Base-by-base conservation (phyloP, 1,140 invertebrate genomes). In the Bombyx mandarina region DNA sequence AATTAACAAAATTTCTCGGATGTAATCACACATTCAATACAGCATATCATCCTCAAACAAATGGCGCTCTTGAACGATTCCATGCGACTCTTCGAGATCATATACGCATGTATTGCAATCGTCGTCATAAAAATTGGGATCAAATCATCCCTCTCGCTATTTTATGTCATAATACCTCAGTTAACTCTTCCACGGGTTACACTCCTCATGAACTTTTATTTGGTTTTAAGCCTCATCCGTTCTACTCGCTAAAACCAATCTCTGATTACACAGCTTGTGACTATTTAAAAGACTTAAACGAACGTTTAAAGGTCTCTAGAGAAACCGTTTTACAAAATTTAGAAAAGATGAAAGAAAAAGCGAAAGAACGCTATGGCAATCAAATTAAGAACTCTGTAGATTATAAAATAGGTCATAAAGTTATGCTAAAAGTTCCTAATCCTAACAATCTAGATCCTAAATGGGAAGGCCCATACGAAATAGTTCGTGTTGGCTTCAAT, bases 121-220 rank as follows among this genome's bases (percentile, higher is more conserved):
- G 63, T 8, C 60, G 73, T 35, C 72, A 69, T 8, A 65, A 45
- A 73, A 89, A 18, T 59, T 90, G 89, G 89, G 86, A 89, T 51
- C 54, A 75, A 54, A 83, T 73, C 8, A 57, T 89, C 77, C 12
- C 12, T 18, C 12, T 77, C 12, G 86, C 86, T 0, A 77, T 77
- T 8, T 88, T 88, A 61, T 76, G 74, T 6, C 86, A 88, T 56
- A 89, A 90, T 47, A 84, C 82, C 0, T 67, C 80, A n/a, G 43
- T 71, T 2, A 88, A 90, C 56, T 60, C 62, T 51, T 65, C 74
- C 0, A 69, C 60, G 62, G 58, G 58, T 26, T 77, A 58, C 22
- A 73, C 77, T 7, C 82, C 88, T 1, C 81, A 82, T 54, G 80
- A 88, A 70, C 45, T 90, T 3, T n/a, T 89, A 12, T 88, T 85